Conservation (phyloP, 1,140 invertebrate genomes). For the Augochlora pura region DNA sequence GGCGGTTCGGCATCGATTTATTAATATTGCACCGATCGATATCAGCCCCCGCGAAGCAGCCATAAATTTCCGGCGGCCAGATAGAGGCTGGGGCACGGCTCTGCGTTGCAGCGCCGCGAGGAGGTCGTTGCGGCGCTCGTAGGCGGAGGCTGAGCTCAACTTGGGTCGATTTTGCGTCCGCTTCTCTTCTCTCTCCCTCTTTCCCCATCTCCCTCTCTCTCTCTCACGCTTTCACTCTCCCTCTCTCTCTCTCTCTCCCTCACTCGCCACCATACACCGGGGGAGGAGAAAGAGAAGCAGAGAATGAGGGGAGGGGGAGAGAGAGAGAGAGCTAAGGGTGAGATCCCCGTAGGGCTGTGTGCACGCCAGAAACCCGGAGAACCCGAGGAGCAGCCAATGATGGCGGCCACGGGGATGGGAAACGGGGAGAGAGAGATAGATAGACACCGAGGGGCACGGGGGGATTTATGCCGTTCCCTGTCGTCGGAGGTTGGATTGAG, state of each 20-base stretch:
- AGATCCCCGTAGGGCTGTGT: constrained; percentile 42
- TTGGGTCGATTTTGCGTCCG: constrained; percentile 68
- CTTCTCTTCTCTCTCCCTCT: constrained; percentile 33
- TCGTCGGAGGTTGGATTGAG: constrained; percentile 62
- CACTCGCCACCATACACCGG: not conserved
- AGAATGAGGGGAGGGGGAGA: not conserved
- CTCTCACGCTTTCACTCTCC: no score
- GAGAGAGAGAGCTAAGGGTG: constrained; percentile 54
- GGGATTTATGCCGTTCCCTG: constrained; percentile 60
- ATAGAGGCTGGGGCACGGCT: constrained; percentile 21
- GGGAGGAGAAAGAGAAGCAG: constrained; percentile 13
- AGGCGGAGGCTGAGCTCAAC: constrained; percentile 58
- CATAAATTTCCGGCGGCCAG: constrained; percentile 41
- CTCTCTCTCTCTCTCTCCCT: no score
- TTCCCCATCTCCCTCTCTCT: no score
- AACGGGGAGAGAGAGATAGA: not conserved
- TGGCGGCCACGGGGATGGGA: not conserved
- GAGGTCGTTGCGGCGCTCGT: constrained; percentile 46
- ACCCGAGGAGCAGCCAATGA: constrained; percentile 33
- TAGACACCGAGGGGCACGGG: constrained; percentile 26
- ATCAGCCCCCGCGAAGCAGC: constrained; percentile 43
- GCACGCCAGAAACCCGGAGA: constrained; percentile 33
- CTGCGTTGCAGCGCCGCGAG: constrained; percentile 44
- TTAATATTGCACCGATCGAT: constrained; percentile 60
- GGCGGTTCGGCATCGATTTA: constrained; percentile 39